phyloP scores from a whole-genome alignment of 2,888 invertebrate species.

The Melieria crassipennis region DNA sequence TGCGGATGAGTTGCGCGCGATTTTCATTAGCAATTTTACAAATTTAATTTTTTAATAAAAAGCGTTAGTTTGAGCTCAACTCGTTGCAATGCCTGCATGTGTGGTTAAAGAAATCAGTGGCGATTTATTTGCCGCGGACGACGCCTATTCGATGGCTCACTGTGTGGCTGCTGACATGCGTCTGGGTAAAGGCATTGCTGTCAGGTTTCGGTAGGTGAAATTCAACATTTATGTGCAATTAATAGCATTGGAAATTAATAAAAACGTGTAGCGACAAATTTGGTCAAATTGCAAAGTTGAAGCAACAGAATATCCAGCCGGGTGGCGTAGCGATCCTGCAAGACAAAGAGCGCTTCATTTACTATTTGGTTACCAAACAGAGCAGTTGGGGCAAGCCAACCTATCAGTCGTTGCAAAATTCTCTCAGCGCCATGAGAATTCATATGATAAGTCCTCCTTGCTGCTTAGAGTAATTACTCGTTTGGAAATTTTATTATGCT shows the following conservation, averaged over 20 bases:
- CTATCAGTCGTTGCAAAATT: constrained; percentile 63
- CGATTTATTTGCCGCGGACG: constrained; percentile 67
- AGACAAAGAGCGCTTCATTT: constrained; percentile 65
- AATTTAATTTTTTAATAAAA: too few relatives aligned
- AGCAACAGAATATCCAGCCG: constrained; percentile 54
- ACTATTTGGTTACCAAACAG: constrained; percentile 72
- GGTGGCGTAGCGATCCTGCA: constrained; percentile 68
- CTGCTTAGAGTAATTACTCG: not conserved
- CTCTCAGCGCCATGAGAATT: constrained; percentile 59
- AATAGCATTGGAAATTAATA: not conserved
- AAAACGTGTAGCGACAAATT: constrained; percentile 52
- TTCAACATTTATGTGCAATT: not conserved
- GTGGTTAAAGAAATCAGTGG: constrained; percentile 63
- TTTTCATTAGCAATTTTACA: too few relatives aligned
- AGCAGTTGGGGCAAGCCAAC: constrained; percentile 68
- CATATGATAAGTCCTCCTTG: constrained; percentile 57
- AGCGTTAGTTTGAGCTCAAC: too few relatives aligned
- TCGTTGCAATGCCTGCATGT: constrained; percentile 28
- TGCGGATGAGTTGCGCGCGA: too few relatives aligned
- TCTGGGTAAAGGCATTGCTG: constrained; percentile 71
- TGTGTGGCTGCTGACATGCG: constrained; percentile 70
- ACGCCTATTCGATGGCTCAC: constrained; percentile 68
- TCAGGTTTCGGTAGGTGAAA: constrained; percentile 57
- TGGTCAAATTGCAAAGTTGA: constrained; percentile 53
- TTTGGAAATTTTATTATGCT: not conserved